phyloP scores from a whole-genome alignment of 2,113 vertebrate species.

The Leptodactylus fuscus region DNA sequence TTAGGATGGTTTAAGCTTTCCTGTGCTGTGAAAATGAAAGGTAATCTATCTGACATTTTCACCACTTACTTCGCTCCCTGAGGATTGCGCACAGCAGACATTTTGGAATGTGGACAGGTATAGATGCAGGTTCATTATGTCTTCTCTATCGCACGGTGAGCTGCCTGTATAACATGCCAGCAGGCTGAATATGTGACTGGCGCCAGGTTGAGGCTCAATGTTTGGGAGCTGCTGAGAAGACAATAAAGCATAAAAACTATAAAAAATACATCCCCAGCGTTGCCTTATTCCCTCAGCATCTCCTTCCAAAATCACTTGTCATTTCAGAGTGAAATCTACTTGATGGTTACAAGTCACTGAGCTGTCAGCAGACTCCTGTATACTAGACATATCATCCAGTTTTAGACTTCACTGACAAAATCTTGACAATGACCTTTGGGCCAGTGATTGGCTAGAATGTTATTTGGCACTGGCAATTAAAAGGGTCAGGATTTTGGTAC shows the following conservation, averaged over 20 bases:
- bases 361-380: background rate
- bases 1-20: background rate
- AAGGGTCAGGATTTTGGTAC: background rate
- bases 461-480: background rate
- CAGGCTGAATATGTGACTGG: background rate
- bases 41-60: background rate
- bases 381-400: background rate
- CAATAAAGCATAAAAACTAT: background rate
- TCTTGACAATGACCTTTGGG: background rate
- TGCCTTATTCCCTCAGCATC: background rate
- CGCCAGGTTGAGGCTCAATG: background rate
- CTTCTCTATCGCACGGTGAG: background rate
- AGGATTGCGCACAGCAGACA: background rate
- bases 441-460: background rate
- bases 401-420: background rate
- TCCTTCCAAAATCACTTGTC: conserved; percentile 3
- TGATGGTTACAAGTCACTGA: background rate
- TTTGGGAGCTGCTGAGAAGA: background rate
- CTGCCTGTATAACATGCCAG: background rate
- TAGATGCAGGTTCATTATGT: background rate
- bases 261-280: background rate
- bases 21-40: conserved; percentile 29
- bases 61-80: background rate
- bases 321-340: background rate
- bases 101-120: background rate